Conservation (phyloP, 2,888 invertebrate species). For the Colostygia pectinataria region DNA sequence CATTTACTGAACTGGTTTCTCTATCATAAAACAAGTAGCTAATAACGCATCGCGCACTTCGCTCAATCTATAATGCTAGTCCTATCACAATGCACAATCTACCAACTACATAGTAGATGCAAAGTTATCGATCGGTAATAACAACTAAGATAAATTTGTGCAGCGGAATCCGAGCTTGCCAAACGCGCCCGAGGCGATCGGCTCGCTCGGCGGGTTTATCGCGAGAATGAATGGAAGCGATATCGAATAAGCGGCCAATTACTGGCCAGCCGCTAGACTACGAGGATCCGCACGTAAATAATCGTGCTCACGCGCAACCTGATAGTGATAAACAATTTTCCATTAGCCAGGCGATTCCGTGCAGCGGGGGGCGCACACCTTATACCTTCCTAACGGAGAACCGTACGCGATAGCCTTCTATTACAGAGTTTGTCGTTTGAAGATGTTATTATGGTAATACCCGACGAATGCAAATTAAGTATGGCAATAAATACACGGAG, state of each 20-base stretch:
- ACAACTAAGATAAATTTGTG: slow-evolving; percentile 52
- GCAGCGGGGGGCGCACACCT: slow-evolving; percentile 45
- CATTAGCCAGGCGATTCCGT: slow-evolving; percentile 55
- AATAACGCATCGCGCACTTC: slow-evolving; percentile 16
- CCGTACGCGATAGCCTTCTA: slow-evolving; percentile 61
- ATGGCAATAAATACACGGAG: slow-evolving; percentile 65
- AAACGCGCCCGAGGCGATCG: slow-evolving; percentile 47
- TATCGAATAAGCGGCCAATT: slow-evolving; percentile 77
- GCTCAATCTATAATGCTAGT: slow-evolving; percentile 25
- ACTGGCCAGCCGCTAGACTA: slow-evolving; percentile 62
- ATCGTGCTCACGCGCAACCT: slow-evolving; percentile 72
- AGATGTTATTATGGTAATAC: slow-evolving; percentile 72
- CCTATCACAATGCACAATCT: slow-evolving; percentile 29
- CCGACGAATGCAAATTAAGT: slow-evolving; percentile 70
- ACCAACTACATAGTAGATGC: slow-evolving; percentile 31
- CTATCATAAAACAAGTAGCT: slow-evolving; percentile 20
- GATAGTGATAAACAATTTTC: slow-evolving; percentile 76
- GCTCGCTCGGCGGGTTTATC: slow-evolving; percentile 62
- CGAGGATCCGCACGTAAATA: slow-evolving; percentile 70
- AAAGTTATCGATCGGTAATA: slow-evolving; percentile 39
- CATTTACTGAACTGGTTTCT: slow-evolving; percentile 14
- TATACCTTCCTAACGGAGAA: slow-evolving; percentile 62
- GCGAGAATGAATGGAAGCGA: slow-evolving; percentile 75
- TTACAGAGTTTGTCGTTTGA: slow-evolving; percentile 65
- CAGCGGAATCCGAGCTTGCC: slow-evolving; percentile 51